Percentiles rank a stretch among this genome's conserved stretches.
Evolutionary conservation across 2,113 vertebrate species (phyloP).

Genomic region (Hippolais icterina): DNA sequence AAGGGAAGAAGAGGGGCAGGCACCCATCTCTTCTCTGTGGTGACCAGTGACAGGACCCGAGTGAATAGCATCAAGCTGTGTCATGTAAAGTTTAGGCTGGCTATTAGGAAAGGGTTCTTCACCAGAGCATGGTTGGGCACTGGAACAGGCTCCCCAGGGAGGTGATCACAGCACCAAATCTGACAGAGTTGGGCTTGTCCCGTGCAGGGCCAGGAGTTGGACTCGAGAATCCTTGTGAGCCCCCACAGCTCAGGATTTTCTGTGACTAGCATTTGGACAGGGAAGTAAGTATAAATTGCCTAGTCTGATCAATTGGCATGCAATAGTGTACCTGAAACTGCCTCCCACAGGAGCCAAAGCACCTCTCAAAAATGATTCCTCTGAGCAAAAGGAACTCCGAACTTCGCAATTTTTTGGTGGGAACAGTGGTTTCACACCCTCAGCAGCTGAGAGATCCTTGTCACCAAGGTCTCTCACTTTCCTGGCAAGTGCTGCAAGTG

Average conservation of each 20-base stretch:
- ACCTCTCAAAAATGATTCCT: neutral
- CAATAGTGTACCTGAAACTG: neutral
- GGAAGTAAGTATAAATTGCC: neutral
- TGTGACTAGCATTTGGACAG: neutral
- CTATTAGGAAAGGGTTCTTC: neutral
- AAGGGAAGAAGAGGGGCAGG: neutral
- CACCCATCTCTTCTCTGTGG: neutral
- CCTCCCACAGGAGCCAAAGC: neutral
- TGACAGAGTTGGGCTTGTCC: neutral
- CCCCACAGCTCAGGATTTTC: neutral
- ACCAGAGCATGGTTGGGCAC: neutral
- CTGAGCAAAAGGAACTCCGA: neutral
- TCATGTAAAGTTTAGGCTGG: neutral
- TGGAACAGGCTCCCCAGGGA: neutral
- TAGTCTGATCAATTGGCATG: neutral
- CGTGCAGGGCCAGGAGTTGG: neutral
- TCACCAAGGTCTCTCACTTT: neutral
- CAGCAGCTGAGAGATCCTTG: neutral
- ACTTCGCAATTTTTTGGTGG: neutral
- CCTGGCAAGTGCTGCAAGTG: neutral
- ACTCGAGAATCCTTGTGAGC: accelerated
- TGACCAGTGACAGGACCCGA: neutral
- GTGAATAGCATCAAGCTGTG: neutral
- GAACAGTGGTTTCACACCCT: neutral
- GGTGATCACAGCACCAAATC: neutral